Percentiles rank a stretch among this genome's conserved stretches.
These are phyloP conservation scores for Dascyllus trimaculatus DNA, from an alignment of 2,113 vertebrate species.

Conservation along the genomic window DNA sequence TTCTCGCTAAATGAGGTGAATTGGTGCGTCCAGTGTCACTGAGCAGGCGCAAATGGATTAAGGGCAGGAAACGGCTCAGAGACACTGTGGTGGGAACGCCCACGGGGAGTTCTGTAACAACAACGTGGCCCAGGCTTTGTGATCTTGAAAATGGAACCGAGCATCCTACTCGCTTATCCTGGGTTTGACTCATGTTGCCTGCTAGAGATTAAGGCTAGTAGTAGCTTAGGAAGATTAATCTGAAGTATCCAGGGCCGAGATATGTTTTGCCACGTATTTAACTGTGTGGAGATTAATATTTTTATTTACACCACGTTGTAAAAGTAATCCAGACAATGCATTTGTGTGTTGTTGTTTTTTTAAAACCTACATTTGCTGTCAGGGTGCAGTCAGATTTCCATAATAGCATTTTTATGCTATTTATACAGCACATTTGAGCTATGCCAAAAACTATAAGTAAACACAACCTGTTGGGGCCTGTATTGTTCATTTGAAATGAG, in stretches of 20 bases:
- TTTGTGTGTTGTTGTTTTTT: not conserved
- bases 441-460: no score
- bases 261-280: conserved; percentile 17
- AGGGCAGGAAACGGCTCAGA: conserved; percentile 66
- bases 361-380: no score
- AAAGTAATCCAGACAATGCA: not conserved
- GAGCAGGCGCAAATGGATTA: conserved; percentile 76
- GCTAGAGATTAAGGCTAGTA: conserved; percentile 49
- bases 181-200: conserved; percentile 39
- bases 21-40: conserved; percentile 54
- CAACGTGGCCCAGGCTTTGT: conserved; percentile 76
- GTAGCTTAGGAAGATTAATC: conserved; percentile 50
- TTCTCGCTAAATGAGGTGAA: conserved; percentile 18
- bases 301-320: not conserved
- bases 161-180: conserved; percentile 53
- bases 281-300: not conserved
- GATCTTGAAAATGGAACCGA: conserved; percentile 72
- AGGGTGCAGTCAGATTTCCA: no score
- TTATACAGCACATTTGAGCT: no score
- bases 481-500: no score
- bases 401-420: no score
- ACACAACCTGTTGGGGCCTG: no score
- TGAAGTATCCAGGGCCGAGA: conserved; percentile 23
- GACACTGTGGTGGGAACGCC: conserved; percentile 70
- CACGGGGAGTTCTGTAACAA: conserved; percentile 60